These are phyloP conservation scores for Drosophila mulleri DNA, from an alignment of 2,888 invertebrate genomes.

Conservation along the genomic window DNA sequence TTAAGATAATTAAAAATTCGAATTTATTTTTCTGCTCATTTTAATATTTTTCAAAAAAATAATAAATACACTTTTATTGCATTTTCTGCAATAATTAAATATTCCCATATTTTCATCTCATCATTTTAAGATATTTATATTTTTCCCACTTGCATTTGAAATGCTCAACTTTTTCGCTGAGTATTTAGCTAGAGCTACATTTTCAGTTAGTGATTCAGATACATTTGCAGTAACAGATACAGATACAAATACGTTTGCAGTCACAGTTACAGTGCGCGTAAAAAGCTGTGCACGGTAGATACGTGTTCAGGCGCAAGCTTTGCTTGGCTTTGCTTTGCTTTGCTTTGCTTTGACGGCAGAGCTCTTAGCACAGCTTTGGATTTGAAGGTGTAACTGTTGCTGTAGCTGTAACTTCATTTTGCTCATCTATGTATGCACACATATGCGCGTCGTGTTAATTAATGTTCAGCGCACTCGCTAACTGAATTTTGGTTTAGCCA, in stretches of 20 bases:
- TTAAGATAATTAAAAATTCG: background rate
- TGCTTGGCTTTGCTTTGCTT: conserved; percentile 4
- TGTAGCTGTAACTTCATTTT: conserved; percentile 15
- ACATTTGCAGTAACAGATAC: background rate
- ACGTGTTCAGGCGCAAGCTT: conserved; percentile 20
- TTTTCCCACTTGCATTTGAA: no score
- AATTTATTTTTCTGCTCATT: background rate
- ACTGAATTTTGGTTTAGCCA: conserved; percentile 73
- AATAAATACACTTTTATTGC: no score
- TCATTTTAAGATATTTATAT: no score
- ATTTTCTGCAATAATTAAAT: no score
- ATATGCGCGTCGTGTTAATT: conserved; percentile 66
- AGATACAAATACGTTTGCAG: background rate
- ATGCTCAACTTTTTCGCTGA: background rate
- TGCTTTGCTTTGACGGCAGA: conserved; percentile 1
- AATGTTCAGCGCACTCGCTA: conserved; percentile 67
- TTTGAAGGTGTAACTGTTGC: conserved; percentile 33
- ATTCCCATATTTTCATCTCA: no score
- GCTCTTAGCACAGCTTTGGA: conserved; percentile 2
- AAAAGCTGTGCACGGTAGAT: conserved; percentile 58
- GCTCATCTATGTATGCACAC: conserved; percentile 41
- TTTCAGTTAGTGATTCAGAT: background rate
- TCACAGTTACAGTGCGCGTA: conserved; percentile 18
- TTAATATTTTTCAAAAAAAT: background rate
- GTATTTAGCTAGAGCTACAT: background rate